Base-by-base conservation (phyloP, 2,113 vertebrate species). In the Dromaius novaehollandiae region DNA sequence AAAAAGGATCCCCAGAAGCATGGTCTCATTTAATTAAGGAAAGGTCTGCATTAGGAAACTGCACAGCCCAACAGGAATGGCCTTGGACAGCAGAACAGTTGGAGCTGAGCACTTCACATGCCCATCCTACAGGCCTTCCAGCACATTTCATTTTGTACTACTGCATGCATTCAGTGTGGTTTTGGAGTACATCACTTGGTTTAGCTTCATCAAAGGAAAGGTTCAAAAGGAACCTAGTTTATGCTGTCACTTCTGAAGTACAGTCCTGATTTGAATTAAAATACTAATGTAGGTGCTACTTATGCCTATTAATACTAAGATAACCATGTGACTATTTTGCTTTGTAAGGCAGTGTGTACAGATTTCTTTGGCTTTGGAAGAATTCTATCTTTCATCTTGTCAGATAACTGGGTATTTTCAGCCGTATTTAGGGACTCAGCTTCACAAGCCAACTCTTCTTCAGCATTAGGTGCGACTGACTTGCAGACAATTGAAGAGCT, bases 401-500 rank as follows among this genome's bases (percentile, higher is more conserved):
- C 56, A 90, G 48, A 84, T 13, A 88, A 65, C 38, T 61, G 40
- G 86, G 36, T 68, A 87, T 76, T 94, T 92, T 61, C 30, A 82
- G 78, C 13, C 48, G 58, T 22, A 53, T 11, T 24, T 8, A 51
- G 46, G 15, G 53, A 80, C 28, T 85, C 26, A 4, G 30, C 40
- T 69, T 79, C 36, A 40, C 17, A 74, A 88, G 16, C 7, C 53
- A 71, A 19, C 36, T 85, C 36, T 36, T 74, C 50, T 56, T 40
- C 18, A 40, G 32, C 58, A 74, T 42, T 2, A 64, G 11, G 34
- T 83, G n/a, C 32, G 88, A 83, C 50, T 91, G 34, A 66, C 82
- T 16, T 81, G 30, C 26, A 87, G 87, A 95, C 75, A 97, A 85
- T 38, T 34, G 40, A 83, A 85, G 40, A 89, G 68, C 40, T 88